A percentile compares a stretch with the other conserved stretches of the same genome.
phyloP scores from a whole-genome alignment of 2,888 invertebrate species.

The Lycophotia porphyrea region DNA sequence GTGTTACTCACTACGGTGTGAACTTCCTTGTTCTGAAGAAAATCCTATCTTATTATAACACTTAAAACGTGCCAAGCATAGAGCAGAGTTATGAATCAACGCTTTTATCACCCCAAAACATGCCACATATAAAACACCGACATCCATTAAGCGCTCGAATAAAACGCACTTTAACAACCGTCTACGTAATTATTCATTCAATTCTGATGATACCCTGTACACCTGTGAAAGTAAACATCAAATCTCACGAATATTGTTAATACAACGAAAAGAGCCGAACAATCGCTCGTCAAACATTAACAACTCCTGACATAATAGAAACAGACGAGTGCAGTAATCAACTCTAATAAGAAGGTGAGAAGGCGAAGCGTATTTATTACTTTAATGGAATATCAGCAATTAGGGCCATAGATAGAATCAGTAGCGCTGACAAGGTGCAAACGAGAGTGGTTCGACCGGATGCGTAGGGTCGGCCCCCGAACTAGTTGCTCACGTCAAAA shows the following conservation, averaged over 20 bases:
- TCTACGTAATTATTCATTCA: constrained; percentile 76
- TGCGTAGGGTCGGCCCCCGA: constrained; percentile 75
- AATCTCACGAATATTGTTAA: constrained; percentile 80
- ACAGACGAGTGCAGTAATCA: constrained; percentile 86
- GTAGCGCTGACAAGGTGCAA: constrained; percentile 90
- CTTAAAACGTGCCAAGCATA: constrained; percentile 58
- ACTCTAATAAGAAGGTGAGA: constrained; percentile 87
- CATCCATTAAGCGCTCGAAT: constrained; percentile 70
- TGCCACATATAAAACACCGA: constrained; percentile 65
- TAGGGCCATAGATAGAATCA: constrained; percentile 87
- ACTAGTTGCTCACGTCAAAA: constrained; percentile 68
- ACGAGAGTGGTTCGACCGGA: constrained; percentile 88
- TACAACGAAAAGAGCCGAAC: constrained; percentile 77
- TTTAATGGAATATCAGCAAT: constrained; percentile 90
- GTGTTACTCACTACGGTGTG: constrained; percentile 79
- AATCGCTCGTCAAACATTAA: constrained; percentile 83
- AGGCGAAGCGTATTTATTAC: constrained; percentile 87
- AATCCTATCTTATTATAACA: constrained; percentile 64
- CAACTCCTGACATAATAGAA: constrained; percentile 86
- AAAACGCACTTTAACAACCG: constrained; percentile 71
- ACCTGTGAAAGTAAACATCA: constrained; percentile 79
- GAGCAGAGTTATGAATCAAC: constrained; percentile 47
- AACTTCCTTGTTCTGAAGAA: constrained; percentile 68
- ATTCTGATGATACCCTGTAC: constrained; percentile 75
- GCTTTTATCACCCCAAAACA: constrained; percentile 61